These are phyloP conservation scores for Drosophila colorata DNA, from an alignment of 2,888 invertebrate species.

Conservation along the genomic window DNA sequence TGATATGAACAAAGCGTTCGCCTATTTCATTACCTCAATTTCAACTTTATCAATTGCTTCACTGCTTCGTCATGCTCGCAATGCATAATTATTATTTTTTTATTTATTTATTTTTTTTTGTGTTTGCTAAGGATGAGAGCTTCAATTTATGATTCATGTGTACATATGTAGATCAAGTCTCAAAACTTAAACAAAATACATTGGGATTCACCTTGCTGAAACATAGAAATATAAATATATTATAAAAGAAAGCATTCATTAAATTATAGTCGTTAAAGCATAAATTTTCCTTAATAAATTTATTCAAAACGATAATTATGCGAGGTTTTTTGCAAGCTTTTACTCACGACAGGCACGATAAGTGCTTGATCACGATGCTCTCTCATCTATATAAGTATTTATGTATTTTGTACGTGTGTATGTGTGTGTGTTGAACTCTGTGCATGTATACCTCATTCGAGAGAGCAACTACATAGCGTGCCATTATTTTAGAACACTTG, in stretches of 20 bases:
- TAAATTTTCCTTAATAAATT: background rate
- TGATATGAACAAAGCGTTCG: slow-evolving; percentile 1
- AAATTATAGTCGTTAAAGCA: background rate
- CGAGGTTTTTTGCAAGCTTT: slow-evolving; percentile 1
- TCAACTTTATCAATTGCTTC: slow-evolving; percentile 16
- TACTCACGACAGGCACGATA: slow-evolving; percentile 26
- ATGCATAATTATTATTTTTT: slow-evolving; percentile 3
- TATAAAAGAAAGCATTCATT: background rate
- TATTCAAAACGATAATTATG: slow-evolving; percentile 13
- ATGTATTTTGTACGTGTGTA: background rate
- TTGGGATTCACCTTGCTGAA: background rate
- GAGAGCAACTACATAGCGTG: slow-evolving; percentile 11
- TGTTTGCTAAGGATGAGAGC: slow-evolving; percentile 4
- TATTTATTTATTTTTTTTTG: no score
- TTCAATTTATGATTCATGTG: background rate
- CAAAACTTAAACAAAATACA: background rate
- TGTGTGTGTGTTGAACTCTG: background rate
- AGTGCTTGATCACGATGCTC: background rate
- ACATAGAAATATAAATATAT: background rate
- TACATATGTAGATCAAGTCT: background rate
- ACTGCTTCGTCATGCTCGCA: slow-evolving; percentile 41
- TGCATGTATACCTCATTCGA: background rate
- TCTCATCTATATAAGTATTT: background rate
- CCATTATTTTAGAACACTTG: background rate
- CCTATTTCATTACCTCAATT: background rate